Evolutionary conservation across 2,888 invertebrate species (phyloP).

Genomic region (Cacoxenus indagator): DNA sequence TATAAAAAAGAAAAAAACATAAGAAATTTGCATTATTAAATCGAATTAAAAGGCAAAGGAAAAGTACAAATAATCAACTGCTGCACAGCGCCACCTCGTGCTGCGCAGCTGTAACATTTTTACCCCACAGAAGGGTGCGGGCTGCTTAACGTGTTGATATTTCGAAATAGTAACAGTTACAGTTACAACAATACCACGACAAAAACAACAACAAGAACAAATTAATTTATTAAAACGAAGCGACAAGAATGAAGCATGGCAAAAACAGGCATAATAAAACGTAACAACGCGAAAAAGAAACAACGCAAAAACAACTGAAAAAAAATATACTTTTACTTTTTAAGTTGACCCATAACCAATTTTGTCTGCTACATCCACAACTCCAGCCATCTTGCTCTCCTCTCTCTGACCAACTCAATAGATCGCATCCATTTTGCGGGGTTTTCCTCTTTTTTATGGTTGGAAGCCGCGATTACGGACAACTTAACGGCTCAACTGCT

Average conservation of each 20-base stretch:
- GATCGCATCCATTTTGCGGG: constrained; percentile 10
- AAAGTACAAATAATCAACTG: background rate
- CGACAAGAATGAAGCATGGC: constrained; percentile 13
- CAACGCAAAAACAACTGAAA: constrained; percentile 11
- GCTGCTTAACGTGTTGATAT: too few relatives aligned
- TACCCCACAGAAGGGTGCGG: too few relatives aligned
- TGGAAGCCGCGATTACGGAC: too few relatives aligned
- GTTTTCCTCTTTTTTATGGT: too few relatives aligned
- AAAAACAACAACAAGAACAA: background rate
- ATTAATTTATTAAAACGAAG: too few relatives aligned
- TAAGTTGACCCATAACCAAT: constrained; percentile 58
- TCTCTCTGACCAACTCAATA: background rate
- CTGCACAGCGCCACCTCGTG: too few relatives aligned
- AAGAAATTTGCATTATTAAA: background rate
- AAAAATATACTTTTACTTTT: constrained; percentile 53
- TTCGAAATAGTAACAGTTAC: constrained; percentile 26
- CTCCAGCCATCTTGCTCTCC: background rate
- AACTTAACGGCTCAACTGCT: too few relatives aligned
- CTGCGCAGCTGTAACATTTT: too few relatives aligned
- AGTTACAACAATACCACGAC: constrained; percentile 18
- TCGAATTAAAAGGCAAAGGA: background rate
- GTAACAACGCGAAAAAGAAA: constrained; percentile 18
- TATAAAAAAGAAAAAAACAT: constrained; percentile 30
- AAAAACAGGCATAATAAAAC: constrained; percentile 23
- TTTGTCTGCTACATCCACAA: constrained; percentile 1